A percentile compares a stretch with the other conserved stretches of the same genome.
These are phyloP conservation scores for Drosophila vallismaia DNA, from an alignment of 2,888 invertebrate species.

Conservation along the genomic window DNA sequence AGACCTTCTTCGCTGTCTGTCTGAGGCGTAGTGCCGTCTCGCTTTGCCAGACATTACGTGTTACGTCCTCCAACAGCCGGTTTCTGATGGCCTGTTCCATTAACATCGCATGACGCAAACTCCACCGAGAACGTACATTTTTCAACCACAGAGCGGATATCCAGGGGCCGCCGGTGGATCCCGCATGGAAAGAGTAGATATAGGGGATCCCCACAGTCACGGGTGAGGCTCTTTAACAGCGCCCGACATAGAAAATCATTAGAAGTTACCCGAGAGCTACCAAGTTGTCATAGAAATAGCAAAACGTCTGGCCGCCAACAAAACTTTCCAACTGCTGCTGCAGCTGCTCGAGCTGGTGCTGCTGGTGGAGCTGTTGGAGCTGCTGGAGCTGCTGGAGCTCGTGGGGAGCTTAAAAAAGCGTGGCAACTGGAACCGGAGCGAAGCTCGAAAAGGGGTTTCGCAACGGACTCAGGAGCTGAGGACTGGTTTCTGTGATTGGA, in stretches of 20 bases:
- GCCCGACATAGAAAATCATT: conserved; percentile 71
- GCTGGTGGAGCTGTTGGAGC: no score
- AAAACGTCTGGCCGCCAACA: conserved; percentile 52
- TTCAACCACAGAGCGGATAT: conserved; percentile 32
- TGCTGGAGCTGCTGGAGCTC: background rate
- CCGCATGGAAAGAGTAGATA: background rate
- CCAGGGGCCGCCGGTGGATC: conserved; percentile 21
- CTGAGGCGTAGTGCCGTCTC: conserved; percentile 43
- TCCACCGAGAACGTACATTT: conserved; percentile 80
- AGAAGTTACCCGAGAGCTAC: conserved; percentile 72
- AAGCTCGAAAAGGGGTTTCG: conserved; percentile 17
- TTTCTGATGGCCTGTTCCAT: conserved; percentile 76
- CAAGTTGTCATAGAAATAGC: conserved; percentile 79
- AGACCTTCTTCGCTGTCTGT: conserved; percentile 50
- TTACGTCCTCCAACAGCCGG: conserved; percentile 33
- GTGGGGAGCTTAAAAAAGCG: conserved; percentile 13
- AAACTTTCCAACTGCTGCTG: conserved; percentile 20
- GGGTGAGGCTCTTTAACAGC: conserved; percentile 48
- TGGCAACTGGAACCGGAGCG: conserved; percentile 10
- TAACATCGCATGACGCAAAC: conserved; percentile 84
- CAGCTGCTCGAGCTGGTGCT: no score
- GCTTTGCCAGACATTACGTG: conserved; percentile 65
- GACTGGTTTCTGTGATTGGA: conserved; percentile 5
- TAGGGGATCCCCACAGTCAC: conserved; percentile 10
- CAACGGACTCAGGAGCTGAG: conserved; percentile 22